Evolutionary conservation across 2,888 invertebrate genomes (phyloP), one percentile per base, ranked within the genome.

Genomic region (Morpho achilles): DNA sequence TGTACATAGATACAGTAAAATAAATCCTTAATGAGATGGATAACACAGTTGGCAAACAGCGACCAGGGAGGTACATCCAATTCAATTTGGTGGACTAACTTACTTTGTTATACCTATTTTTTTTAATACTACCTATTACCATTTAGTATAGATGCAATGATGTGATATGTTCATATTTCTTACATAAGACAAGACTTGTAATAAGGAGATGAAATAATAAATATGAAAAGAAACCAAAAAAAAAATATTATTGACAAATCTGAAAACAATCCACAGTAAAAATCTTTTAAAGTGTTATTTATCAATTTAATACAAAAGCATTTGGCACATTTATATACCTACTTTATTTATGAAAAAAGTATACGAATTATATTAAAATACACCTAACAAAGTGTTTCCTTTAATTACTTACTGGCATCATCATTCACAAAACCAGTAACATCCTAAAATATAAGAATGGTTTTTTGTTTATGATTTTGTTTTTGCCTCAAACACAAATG

Each of bases 321-420:
- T 63, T 63, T 63, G 63, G 63, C 63, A 63, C 63, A 63, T 61
- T 44, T 41, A 55, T 48, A 48, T 48, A 32, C n/a, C 39, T 53
- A 58, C 3, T 42, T 10, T 32, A 32, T 32, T 32, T 32, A 32
- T 32, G 32, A 32, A 3, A 32, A 32, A 32, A 32, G 3, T 32
- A 32, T 32, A 32, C 3, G 32, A 32, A 32, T 32, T 32, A 32
- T 32, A 32, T 32, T 32, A 32, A 32, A 32, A 5, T 32, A 32
- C 32, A 32, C 32, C 32, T 32, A 5, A 32, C 32, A 32, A 32
- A 32, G 32, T 2, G 3, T 32, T 32, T 57, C 32, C 9, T 42
- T 8, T 7, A 42, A 48, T 47, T 41, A 44, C 7, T 40, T 22
- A 8, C 45, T 45, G 4, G 9, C 10, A n/a, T 10, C 9, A 9